phyloP scores from a whole-genome alignment of 2,113 vertebrate genomes.

The Salvelinus alpinus region DNA sequence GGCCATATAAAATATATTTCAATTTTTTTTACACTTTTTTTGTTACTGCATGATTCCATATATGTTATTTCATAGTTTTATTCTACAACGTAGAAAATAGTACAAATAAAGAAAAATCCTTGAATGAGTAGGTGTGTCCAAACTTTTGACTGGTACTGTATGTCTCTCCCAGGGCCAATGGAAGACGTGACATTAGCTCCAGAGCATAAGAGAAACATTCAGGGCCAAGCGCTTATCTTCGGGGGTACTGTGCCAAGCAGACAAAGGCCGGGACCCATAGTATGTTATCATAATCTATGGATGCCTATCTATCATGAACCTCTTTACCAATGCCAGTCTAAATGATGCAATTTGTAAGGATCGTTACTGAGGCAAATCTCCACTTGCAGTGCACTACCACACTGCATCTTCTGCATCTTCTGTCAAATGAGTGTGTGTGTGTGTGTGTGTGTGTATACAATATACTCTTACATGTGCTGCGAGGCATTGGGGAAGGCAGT shows the following conservation, averaged over 20 bases:
- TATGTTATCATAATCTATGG: background rate
- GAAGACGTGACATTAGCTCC: constrained; percentile 47
- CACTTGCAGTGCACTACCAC: background rate
- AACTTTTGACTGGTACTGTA: constrained; percentile 4
- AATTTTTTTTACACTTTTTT: too few species aligned
- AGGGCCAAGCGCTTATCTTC: constrained; percentile 19
- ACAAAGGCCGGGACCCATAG: background rate
- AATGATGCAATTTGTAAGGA: background rate
- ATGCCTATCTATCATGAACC: background rate
- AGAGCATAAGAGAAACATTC: constrained; percentile 40
- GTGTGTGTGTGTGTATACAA: background rate
- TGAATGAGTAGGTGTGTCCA: too few species aligned
- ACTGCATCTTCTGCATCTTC: background rate
- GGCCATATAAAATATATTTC: too few species aligned
- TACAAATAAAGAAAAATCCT: too few species aligned
- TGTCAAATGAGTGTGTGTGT: constrained; percentile 13
- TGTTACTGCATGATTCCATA: too few species aligned
- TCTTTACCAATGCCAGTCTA: background rate
- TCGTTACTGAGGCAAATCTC: background rate
- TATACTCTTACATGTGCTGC: constrained; percentile 90
- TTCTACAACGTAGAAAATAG: too few species aligned
- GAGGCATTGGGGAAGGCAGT: constrained; percentile 91
- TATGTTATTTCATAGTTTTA: too few species aligned
- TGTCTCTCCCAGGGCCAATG: constrained; percentile 58
- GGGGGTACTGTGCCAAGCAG: constrained; percentile 25